Evolutionary conservation across 1,140 invertebrate species (phyloP).

Genomic region (Aphis gossypii): DNA sequence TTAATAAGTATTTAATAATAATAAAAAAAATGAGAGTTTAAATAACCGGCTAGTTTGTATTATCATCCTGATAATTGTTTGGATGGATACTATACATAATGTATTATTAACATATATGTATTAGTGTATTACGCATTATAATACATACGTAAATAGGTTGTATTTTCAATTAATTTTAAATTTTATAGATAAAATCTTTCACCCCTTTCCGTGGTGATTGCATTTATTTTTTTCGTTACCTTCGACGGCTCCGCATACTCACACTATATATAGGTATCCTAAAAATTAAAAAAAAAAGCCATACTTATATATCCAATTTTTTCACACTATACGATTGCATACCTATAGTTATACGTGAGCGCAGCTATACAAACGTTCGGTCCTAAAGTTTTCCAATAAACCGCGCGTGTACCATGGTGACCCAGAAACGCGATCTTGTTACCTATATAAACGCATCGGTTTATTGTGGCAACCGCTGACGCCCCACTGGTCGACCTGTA

Average conservation of each 20-base stretch:
- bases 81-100: neutral
- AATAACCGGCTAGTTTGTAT: neutral
- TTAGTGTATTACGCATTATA: neutral
- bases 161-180: neutral
- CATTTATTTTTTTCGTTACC: neutral
- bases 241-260: neutral
- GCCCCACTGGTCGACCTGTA: neutral
- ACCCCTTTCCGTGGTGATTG: neutral
- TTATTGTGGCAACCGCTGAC: constrained; percentile 52
- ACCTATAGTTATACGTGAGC: neutral
- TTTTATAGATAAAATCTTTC: neutral
- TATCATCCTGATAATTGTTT: neutral
- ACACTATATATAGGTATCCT: neutral
- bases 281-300: neutral
- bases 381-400: constrained; percentile 23
- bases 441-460: neutral
- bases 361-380: neutral
- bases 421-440: constrained; percentile 49
- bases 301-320: neutral
- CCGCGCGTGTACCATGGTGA: neutral
- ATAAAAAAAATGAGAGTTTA: neutral
- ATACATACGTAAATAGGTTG: neutral
- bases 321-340: neutral
- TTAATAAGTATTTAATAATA: neutral
- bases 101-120: neutral